These are phyloP conservation scores for Coregonus clupeaformis DNA, from an alignment of 2,113 vertebrate genomes.

Conservation along the genomic window DNA sequence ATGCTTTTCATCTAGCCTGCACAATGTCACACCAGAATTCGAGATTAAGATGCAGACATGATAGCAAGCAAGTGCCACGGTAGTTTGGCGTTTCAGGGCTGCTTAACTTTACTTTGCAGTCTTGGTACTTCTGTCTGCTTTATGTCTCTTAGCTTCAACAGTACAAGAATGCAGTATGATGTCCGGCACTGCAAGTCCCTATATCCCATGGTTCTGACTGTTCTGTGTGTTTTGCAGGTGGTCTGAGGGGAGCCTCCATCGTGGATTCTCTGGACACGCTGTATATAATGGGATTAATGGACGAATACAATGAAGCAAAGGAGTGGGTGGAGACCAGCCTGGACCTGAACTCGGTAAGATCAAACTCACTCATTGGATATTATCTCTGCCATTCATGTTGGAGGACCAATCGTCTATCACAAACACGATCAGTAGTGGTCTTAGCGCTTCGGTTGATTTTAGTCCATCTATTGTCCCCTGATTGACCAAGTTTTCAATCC, in stretches of 20 bases:
- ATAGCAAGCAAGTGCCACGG: neutral
- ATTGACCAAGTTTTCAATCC: too few species aligned
- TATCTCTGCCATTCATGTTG: neutral
- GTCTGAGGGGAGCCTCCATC: conserved; percentile 89
- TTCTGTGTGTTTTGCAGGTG: conserved; percentile 74
- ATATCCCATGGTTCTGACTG: neutral
- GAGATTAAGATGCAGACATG: neutral
- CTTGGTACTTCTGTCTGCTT: too few species aligned
- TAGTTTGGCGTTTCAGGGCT: neutral
- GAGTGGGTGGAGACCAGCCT: conserved; percentile 90
- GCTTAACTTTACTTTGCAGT: neutral
- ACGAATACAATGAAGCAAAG: conserved; percentile 93
- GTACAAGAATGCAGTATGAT: neutral
- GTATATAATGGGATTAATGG: conserved; percentile 93
- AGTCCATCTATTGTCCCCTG: too few species aligned
- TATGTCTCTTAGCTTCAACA: too few species aligned
- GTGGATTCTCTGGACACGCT: conserved; percentile 94
- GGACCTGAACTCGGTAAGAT: conserved; percentile 90
- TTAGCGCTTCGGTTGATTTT: too few species aligned
- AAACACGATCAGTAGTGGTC: too few species aligned
- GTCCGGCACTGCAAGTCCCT: neutral
- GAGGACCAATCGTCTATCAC: neutral
- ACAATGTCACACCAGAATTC: conserved; percentile 11
- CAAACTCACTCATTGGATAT: neutral
- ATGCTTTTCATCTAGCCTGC: conserved; percentile 45